Percentiles rank a stretch among this genome's conserved stretches.
phyloP scores from a whole-genome alignment of 2,797 vertebrate genomes.

The Tauraco hartlaubi region DNA sequence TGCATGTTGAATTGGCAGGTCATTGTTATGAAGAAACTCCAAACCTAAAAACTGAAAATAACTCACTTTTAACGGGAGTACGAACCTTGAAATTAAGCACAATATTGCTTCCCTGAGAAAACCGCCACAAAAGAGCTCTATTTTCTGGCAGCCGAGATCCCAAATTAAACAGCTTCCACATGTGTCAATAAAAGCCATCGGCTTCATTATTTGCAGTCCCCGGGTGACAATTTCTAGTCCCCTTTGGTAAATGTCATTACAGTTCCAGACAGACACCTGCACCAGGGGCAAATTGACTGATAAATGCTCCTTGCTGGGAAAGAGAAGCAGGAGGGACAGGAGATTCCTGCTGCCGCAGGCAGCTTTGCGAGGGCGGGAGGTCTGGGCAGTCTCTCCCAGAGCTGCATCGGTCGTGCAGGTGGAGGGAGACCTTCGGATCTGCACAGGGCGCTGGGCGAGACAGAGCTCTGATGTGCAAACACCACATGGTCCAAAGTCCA shows the following conservation, averaged over 20 bases:
- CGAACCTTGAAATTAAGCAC: neutral
- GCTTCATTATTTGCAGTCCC: conserved; percentile 67
- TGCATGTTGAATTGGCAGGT: neutral
- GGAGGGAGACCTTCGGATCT: neutral
- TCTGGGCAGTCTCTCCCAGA: neutral
- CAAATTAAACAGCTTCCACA: conserved; percentile 50
- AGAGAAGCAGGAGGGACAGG: neutral
- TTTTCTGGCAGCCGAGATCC: conserved; percentile 49
- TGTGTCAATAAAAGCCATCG: conserved; percentile 58
- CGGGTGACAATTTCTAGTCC: conserved; percentile 58
- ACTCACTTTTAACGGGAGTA: neutral
- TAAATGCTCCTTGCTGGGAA: conserved; percentile 37
- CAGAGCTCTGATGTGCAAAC: neutral
- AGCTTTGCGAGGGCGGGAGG: neutral
- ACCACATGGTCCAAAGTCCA: neutral
- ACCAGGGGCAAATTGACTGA: conserved; percentile 32
- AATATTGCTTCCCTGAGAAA: neutral
- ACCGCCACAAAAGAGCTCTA: neutral
- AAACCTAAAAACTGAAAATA: conserved; percentile 15
- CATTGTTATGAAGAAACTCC: neutral
- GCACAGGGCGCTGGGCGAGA: neutral
- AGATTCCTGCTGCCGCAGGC: conserved; percentile 27
- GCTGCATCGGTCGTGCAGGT: neutral
- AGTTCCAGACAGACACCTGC: conserved; percentile 57
- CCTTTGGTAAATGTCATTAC: conserved; percentile 67